Base-by-base conservation (phyloP, 2,888 invertebrate species). In the Scaptomyza caliginosa region DNA sequence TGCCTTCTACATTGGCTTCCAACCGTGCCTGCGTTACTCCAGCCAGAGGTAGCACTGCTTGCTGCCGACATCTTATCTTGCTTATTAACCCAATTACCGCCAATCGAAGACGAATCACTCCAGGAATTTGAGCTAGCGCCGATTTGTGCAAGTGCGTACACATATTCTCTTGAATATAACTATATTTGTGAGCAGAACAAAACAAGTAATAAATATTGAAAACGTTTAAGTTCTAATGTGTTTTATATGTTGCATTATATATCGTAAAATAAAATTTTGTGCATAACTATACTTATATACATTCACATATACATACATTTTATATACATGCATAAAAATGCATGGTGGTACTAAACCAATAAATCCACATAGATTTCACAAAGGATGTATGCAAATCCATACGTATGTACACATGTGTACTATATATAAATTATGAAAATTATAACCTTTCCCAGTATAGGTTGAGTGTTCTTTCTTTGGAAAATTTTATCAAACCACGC, bases 91-190 rank as follows among this genome's bases (percentile, higher is more conserved):
- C 82, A 82, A 38, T 63, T 64, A 1, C 67, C 80, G 28, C 28
- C 54, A 30, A 49, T 62, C 0, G 84, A 46, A 0, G 89, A 64
- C 2, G 92, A 89, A 67, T 93, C 92, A 68, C 92, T 92, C 92
- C 93, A 93, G 21, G 92, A 90, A 42, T 86, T 90, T 38, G 82
- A 78, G 16, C 73, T 84, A 30, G 85, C 89, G 40, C 89, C 89
- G 19, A 86, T 77, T 69, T 86, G 89, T 49, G 82, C 86, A 28
- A 90, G 89, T 42, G 85, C 77, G 32, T 0, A 24, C 1, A 48
- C 21, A 21, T 21, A 46, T 30, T n/a, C n/a, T n/a, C n/a, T n/a
- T n/a, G 19, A 2, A 23, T 23, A 48, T 23, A 17, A 7, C 17
- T 19, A 19, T 23, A 21, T 34, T 11, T 24, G 13, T 11, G 13